phyloP scores from a whole-genome alignment of 2,113 vertebrate genomes.

The Oplegnathus fasciatus region DNA sequence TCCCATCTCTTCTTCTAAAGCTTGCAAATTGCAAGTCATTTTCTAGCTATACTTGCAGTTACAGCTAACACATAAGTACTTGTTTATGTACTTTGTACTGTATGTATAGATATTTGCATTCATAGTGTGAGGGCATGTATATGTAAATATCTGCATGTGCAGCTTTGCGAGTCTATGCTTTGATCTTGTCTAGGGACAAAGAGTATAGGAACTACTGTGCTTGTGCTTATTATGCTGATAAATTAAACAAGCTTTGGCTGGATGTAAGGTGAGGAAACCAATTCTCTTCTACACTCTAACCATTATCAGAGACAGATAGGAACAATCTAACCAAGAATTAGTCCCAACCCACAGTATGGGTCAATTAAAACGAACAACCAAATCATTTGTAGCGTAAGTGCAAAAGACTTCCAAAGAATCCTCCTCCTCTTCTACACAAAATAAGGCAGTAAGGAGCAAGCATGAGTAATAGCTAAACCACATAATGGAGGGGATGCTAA shows the following conservation, averaged over 20 bases:
- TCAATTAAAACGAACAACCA: constrained; percentile 34
- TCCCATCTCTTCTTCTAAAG: not conserved
- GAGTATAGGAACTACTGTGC: not conserved
- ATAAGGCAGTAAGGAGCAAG: not conserved
- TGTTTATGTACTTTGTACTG: too few species aligned
- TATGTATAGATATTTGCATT: not conserved
- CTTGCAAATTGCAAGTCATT: constrained; percentile 3
- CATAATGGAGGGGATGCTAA: not conserved
- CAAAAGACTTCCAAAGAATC: constrained; percentile 18
- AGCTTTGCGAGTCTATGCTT: not conserved
- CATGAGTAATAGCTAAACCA: not conserved
- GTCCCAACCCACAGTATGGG: not conserved
- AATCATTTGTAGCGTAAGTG: constrained; percentile 9
- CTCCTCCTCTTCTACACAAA: not conserved
- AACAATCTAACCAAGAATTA: constrained; percentile 4
- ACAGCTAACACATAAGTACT: too few species aligned
- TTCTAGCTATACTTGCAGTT: not conserved
- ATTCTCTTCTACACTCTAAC: not conserved
- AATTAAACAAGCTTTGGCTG: constrained; percentile 1
- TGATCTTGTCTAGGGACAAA: not conserved
- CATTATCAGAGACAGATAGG: constrained; percentile 10
- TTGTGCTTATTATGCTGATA: not conserved
- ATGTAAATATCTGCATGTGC: not conserved
- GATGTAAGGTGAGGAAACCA: not conserved
- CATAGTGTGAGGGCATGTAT: not conserved